Evolutionary conservation across 2,888 invertebrate species (phyloP).

Genomic region (Nemurella pictetii): DNA sequence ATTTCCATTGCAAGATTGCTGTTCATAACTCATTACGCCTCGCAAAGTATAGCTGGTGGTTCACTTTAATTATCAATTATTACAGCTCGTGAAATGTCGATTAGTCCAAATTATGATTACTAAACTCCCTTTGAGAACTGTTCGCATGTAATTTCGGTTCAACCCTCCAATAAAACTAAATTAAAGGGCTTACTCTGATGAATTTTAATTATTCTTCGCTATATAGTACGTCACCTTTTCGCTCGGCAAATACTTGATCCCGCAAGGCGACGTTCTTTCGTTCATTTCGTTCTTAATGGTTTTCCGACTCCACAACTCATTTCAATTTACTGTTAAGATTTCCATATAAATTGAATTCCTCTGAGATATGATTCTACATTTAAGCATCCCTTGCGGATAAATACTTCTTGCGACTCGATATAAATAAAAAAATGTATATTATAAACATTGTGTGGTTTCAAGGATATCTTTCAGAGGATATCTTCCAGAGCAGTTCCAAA

Average conservation of each 20-base stretch:
- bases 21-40: neutral
- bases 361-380: slow-evolving; percentile 28
- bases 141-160: slow-evolving; percentile 17
- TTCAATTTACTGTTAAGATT: slow-evolving; percentile 36
- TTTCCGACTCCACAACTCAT: slow-evolving; percentile 27
- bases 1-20: neutral
- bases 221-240: neutral
- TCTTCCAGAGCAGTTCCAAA: too few species aligned
- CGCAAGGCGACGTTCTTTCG: slow-evolving; percentile 2
- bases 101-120: slow-evolving; percentile 18
- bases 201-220: slow-evolving; percentile 37
- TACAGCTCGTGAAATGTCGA: slow-evolving; percentile 23
- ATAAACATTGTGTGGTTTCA: neutral
- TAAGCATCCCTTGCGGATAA: slow-evolving; percentile 20
- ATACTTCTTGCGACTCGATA: slow-evolving; percentile 11
- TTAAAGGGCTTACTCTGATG: slow-evolving; percentile 33
- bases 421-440: neutral
- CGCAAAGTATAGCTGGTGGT: neutral
- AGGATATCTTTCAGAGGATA: too few species aligned
- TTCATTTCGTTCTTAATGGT: slow-evolving; percentile 31
- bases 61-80: slow-evolving; percentile 27
- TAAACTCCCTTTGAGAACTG: slow-evolving; percentile 17
- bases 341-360: slow-evolving; percentile 40
- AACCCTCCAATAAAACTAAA: slow-evolving; percentile 37
- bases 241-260: slow-evolving; percentile 22